Base-by-base conservation (phyloP, 2,888 invertebrate genomes). In the Andricus curvator region DNA sequence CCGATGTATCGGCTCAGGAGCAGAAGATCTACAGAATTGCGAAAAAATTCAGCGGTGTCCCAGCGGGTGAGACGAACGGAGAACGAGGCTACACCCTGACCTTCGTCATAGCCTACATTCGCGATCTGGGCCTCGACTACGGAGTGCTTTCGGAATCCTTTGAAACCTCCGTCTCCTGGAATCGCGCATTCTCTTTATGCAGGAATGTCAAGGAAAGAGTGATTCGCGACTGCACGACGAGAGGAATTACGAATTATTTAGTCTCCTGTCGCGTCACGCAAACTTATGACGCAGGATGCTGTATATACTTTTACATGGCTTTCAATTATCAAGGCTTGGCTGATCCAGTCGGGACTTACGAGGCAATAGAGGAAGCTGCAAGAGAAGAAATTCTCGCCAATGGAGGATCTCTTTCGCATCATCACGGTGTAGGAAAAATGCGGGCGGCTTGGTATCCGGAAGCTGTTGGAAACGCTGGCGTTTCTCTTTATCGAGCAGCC, bases 81-180 rank as follows among this genome's bases (percentile, higher is more conserved):
- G 97, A 98, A 92, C 95, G 98, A 62, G 99, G 99, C 4, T 99
- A 99, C 91, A 96, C 97, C 89, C 94, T 99, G 67, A 99, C 99
- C 0, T 99, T 99, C 92, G 98, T 99, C 81, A 99, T 99, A 85
- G 99, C 99, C 15, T 99, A 99, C 91, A 96, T 99, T 65, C 95
- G 99, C 93, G 99, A 99, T 92, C 93, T 99, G 77, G 99, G 96
- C 0, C 94, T 99, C 85, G 96, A 98, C 79, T 97, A 96, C 92
- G 95, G 96, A 85, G 95, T 99, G 25, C 96, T 99, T 2, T 97
- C 98, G 0, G 99, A 99, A 93, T 99, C 99, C 0, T 99, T 99
- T 94, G 99, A 99, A 93, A 99, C 99, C 0, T 99, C 99, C 0
- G 99, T 99, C 2, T 97, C 99, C 1, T 99, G 99, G 99, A 98